Base-by-base conservation (phyloP, 1,140 invertebrate genomes). In the Cyclargus thomasi region DNA sequence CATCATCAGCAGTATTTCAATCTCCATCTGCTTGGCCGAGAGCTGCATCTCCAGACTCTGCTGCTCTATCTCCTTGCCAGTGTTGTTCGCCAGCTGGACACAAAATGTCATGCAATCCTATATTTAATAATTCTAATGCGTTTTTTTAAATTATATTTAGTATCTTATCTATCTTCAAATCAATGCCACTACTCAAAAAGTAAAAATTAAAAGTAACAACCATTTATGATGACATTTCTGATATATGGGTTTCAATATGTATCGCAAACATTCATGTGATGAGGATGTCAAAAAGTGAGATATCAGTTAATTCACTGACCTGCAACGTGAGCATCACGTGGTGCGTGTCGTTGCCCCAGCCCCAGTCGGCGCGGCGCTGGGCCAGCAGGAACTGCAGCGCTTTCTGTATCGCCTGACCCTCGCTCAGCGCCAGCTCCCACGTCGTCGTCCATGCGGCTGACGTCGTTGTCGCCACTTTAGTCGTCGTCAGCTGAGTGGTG, bases 11-110 rank as follows among this genome's bases (percentile, higher is more conserved):
- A 96, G 92, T 57, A 96, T 94, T 76, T 97, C 95, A 35, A 97
- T 92, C 81, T 97, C 95, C 93, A 97, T 93, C 79, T 96, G 95
- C 76, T 97, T 97, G 5, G 93, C 93, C 5, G 94, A 95, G 1
- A 97, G 91, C 76, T 96, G 94, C 79, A 95, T 93, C 78, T 97
- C 95, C 18, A 95, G 79, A 0, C 86, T 83, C 65, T 90, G 89
- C 65, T 90, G 90, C 67, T 91, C 90, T 29, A 91, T 91, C 68
- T 91, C 88, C 69, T 91, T 91, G n/a, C 88, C 89, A 11, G 85
- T 91, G 83, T 85, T 92, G 87, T 82, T 92, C 75, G 82, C 88
- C 64, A 65, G 18, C 64, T 65, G 64, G 8, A 65, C 1, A 65
- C 20, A 16, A 4, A 29, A 29, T 29, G 8, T 8, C 5, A 8